phyloP scores from a whole-genome alignment of 2,113 vertebrate genomes.

The Vicugna pacos region DNA sequence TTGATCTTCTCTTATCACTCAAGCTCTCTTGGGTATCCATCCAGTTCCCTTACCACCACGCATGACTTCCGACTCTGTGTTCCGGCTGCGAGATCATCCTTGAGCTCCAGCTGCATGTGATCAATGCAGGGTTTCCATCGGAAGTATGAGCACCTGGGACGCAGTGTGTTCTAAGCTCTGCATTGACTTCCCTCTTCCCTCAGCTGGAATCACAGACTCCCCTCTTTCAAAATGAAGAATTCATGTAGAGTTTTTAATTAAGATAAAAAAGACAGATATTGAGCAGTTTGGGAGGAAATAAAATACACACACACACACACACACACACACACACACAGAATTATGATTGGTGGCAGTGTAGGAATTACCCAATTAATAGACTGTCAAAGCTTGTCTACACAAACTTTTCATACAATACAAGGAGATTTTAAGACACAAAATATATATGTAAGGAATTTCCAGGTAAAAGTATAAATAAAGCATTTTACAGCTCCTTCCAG shows the following conservation, averaged over 20 bases:
- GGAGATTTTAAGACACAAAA: not conserved
- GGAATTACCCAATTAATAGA: not conserved
- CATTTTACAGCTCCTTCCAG: not conserved
- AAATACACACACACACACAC: not conserved
- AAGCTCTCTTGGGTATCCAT: not conserved
- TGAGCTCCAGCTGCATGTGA: not conserved
- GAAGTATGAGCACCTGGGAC: not conserved
- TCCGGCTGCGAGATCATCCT: not conserved
- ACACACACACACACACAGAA: not conserved
- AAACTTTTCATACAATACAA: not conserved
- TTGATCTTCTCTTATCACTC: not conserved
- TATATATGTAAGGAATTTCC: not conserved
- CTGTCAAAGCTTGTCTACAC: not conserved
- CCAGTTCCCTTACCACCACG: not conserved
- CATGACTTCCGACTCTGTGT: not conserved
- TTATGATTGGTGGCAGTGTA: not conserved
- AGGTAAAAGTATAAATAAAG: not conserved
- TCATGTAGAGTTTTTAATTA: not conserved
- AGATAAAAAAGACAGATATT: not conserved
- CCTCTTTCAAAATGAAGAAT: not conserved
- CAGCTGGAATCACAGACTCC: not conserved
- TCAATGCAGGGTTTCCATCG: not conserved
- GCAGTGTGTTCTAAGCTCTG: not conserved
- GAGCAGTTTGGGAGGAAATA: slow-evolving; percentile 12
- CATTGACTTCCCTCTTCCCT: not conserved